Conservation (phyloP, 2,113 vertebrate genomes). For the Apodemus speciosus region DNA sequence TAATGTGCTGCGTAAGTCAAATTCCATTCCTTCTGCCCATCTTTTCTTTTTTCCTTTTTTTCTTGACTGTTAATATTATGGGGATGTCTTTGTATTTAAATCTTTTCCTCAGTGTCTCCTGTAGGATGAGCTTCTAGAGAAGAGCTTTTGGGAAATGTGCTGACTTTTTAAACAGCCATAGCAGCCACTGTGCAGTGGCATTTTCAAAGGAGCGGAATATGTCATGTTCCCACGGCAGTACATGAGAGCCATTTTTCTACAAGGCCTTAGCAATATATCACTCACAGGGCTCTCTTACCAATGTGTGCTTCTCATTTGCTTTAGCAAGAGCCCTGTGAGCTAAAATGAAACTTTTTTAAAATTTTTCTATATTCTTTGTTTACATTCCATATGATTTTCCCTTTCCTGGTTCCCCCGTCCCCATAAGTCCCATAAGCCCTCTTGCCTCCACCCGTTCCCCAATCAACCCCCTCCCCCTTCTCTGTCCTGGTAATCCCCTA, state of each 20-base stretch:
- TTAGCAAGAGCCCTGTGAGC: background rate
- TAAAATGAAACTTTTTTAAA: background rate
- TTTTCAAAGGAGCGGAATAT: background rate
- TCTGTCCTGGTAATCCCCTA: too few species aligned
- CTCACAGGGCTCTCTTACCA: background rate
- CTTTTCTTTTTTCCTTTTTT: background rate
- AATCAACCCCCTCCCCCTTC: too few species aligned
- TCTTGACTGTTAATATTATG: background rate
- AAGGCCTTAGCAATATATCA: background rate
- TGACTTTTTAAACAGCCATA: background rate
- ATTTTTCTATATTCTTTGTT: too few species aligned
- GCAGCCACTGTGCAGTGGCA: background rate
- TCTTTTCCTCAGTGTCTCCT: background rate
- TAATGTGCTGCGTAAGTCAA: background rate
- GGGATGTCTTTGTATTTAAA: background rate
- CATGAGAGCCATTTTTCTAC: background rate
- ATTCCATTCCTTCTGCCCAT: background rate
- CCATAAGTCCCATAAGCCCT: too few species aligned
- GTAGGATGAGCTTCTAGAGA: background rate
- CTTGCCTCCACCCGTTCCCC: too few species aligned
- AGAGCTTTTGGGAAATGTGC: background rate
- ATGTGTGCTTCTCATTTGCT: background rate
- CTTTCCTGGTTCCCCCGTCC: too few species aligned
- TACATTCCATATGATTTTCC: too few species aligned
- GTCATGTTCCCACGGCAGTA: background rate